Conservation (phyloP, 2,113 vertebrate genomes). For the Apteryx mantelli region DNA sequence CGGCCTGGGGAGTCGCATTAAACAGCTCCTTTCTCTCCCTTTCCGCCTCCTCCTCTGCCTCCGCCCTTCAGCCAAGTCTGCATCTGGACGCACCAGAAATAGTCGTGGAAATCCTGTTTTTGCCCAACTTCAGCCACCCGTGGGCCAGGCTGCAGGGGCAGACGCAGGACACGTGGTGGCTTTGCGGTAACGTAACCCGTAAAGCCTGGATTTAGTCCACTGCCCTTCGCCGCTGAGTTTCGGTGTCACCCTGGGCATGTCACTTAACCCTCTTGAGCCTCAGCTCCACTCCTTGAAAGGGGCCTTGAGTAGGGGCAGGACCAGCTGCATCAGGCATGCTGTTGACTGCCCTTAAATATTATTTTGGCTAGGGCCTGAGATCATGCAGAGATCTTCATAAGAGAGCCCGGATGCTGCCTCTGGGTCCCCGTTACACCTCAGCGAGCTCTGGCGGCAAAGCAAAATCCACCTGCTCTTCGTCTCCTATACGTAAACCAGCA, state of each 20-base stretch:
- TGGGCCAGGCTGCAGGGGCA: background rate
- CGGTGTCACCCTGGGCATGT: background rate
- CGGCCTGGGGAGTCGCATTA: background rate
- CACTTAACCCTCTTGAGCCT: background rate
- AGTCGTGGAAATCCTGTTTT: background rate
- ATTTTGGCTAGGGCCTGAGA: background rate
- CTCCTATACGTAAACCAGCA: background rate
- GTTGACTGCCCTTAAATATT: background rate
- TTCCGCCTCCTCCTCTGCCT: background rate
- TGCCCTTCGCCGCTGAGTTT: background rate
- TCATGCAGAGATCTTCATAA: background rate
- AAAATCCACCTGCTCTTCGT: background rate
- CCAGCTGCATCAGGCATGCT: background rate
- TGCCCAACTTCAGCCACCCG: background rate
- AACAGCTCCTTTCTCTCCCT: background rate
- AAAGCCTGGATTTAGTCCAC: background rate
- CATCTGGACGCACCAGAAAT: background rate
- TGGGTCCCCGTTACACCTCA: background rate
- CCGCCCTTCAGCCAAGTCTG: background rate
- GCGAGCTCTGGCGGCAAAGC: background rate
- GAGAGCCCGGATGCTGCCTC: background rate
- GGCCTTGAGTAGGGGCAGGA: background rate
- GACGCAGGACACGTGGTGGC: rapidly evolving
- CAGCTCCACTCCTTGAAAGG: background rate
- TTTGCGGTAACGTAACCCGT: background rate